Evolutionary conservation across 2,113 vertebrate genomes (phyloP), one percentile per base, ranked within the genome.

Genomic region (Equus przewalskii): DNA sequence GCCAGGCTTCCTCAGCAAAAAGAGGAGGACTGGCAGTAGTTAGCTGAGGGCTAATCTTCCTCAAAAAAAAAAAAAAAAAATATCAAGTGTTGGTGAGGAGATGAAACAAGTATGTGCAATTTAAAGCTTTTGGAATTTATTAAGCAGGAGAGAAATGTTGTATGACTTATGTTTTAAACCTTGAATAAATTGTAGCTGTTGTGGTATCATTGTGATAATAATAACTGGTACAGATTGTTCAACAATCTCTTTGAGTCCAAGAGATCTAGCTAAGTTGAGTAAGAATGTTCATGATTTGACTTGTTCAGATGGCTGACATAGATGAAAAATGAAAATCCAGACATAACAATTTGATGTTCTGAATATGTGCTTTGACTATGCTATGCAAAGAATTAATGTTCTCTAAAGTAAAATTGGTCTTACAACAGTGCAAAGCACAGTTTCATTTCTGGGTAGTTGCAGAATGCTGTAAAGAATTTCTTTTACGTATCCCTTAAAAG

Each of bases 271-370:
- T 86, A 41, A 51, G 44, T 60, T 60, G 69, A 93, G 3, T 64
- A 41, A 89, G 44, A 87, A 88, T 64, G 6, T 16, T 62, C 30
- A 64, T 78, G 7, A 67, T 54, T 94, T 44, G 41, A 64, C 14
- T 33, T 83, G 62, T 69, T 88, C 83, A 70, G 51, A 75, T 44
- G 26, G 67, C 15, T 75, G n/a, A 70, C 9, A 41, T 64, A 18
- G 54, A 78, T 79, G 18, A 88, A 62, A 91, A n/a, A 80, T 80
- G 33, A 69, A 92, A 78, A 91, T 91, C 16, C 49, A 60, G 64
- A 72, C 33, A 22, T 67, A 84, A 44, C 70, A 78, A 93, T 58
- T 64, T 16, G 3, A 36, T 72, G 18, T 84, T 90, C 21, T 60
- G 10, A 54, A 46, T 60, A 15, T 96, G 33, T 22, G 13, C 36